phyloP scores from a whole-genome alignment of 2,888 invertebrate species.

The Suillia variegata region DNA sequence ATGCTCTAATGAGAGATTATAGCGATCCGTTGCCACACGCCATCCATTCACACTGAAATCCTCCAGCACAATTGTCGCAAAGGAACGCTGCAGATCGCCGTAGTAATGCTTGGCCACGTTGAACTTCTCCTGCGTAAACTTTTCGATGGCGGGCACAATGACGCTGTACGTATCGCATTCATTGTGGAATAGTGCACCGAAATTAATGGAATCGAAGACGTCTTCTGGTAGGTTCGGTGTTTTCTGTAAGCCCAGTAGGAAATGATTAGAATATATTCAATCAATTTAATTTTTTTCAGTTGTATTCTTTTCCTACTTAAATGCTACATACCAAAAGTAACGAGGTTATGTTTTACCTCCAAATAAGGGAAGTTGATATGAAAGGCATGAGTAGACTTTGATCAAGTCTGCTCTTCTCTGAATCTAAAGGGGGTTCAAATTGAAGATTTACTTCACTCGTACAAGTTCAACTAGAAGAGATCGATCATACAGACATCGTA shows the following conservation, averaged over 20 bases:
- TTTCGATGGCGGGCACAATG: constrained; percentile 46
- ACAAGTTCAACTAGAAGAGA: no score
- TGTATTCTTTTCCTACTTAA: no score
- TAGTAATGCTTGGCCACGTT: constrained; percentile 50
- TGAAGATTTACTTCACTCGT: no score
- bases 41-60: constrained; percentile 50
- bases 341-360: no score
- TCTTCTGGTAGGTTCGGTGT: constrained; percentile 47
- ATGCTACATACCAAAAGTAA: no score
- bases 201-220: constrained; percentile 43
- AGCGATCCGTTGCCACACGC: constrained; percentile 41
- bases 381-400: no score
- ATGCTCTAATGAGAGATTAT: constrained; percentile 54
- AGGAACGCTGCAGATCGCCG: constrained; percentile 37
- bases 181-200: constrained; percentile 49
- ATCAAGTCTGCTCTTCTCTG: no score
- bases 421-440: no score
- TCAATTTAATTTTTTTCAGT: no score
- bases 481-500: no score
- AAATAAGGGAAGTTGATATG: no score
- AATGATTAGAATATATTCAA: neutral
- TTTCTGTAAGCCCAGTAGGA: constrained; percentile 52
- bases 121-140: constrained; percentile 30
- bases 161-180: constrained; percentile 51
- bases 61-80: constrained; percentile 48